phyloP scores from a whole-genome alignment of 2,797 vertebrate genomes.

The Nyctalus aviator region DNA sequence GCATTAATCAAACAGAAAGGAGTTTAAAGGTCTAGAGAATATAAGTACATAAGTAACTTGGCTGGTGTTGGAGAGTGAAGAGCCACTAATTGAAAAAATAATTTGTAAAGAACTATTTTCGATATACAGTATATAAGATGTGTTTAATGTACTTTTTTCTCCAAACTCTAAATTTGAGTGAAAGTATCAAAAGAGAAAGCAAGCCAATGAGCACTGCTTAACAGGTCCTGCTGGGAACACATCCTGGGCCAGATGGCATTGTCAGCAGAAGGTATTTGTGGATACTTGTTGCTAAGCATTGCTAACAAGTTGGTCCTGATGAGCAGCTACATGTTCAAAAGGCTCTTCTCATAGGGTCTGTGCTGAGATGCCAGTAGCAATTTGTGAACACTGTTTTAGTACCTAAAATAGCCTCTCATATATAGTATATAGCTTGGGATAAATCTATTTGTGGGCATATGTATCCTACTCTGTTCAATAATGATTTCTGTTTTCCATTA shows the following conservation, averaged over 20 bases:
- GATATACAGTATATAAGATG: background rate
- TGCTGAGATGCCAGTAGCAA: background rate
- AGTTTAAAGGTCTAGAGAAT: background rate
- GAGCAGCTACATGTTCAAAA: constrained; percentile 27
- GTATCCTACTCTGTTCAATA: background rate
- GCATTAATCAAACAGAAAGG: background rate
- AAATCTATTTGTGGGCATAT: background rate
- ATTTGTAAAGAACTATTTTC: background rate
- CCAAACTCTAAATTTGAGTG: background rate
- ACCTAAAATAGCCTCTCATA: background rate
- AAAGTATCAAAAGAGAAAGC: constrained; percentile 23
- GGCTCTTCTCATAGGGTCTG: background rate
- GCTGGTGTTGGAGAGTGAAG: background rate
- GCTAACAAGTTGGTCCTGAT: constrained; percentile 24
- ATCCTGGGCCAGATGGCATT: constrained; percentile 43
- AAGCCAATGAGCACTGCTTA: background rate
- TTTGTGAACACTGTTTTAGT: background rate
- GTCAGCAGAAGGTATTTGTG: constrained; percentile 16
- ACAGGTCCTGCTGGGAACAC: background rate
- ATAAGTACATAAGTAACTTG: background rate
- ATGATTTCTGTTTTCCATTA: background rate
- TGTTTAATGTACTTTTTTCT: background rate
- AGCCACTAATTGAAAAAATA: constrained; percentile 6
- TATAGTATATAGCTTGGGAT: background rate
- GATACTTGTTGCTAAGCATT: constrained; percentile 59